Conservation (phyloP, 2,797 vertebrate genomes). For the Hemibagrus guttatus region DNA sequence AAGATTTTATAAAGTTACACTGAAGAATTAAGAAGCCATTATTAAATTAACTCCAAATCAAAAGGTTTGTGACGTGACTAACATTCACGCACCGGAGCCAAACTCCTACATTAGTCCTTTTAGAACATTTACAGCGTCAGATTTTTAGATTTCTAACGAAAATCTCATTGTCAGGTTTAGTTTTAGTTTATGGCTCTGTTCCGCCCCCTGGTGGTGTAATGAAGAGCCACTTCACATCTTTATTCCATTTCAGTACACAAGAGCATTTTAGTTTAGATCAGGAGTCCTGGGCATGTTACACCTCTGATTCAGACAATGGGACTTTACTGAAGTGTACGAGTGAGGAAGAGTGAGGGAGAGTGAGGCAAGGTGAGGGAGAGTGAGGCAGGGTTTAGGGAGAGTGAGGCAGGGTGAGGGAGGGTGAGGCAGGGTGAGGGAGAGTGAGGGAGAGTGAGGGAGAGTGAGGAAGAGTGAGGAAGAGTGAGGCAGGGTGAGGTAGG, state of each 20-base stretch:
- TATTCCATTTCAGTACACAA: neutral
- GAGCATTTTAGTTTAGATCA: neutral
- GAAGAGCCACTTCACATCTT: neutral
- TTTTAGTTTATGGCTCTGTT: neutral
- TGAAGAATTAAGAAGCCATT: too few relatives aligned
- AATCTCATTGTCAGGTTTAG: neutral
- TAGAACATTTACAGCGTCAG: neutral
- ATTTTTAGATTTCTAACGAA: neutral
- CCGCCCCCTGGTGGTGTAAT: neutral
- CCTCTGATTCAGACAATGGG: neutral
- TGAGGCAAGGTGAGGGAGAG: too few relatives aligned
- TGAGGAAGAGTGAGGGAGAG: too few relatives aligned
- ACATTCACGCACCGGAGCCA: neutral
- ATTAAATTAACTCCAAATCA: neutral
- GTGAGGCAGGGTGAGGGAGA: too few relatives aligned
- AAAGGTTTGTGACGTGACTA: neutral
- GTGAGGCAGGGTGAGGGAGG: too few relatives aligned
- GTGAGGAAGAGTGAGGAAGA: too few relatives aligned
- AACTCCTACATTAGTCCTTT: neutral
- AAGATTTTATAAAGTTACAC: neutral
- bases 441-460: too few relatives aligned
- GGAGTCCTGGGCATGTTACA: neutral
- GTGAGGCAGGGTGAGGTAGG: too few relatives aligned
- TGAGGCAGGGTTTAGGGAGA: too few relatives aligned
- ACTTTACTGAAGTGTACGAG: too few relatives aligned